A percentile compares a stretch with the other conserved stretches of the same genome.
These are phyloP conservation scores for Meteorus colon DNA, from an alignment of 2,888 invertebrate genomes.

Conservation along the genomic window DNA sequence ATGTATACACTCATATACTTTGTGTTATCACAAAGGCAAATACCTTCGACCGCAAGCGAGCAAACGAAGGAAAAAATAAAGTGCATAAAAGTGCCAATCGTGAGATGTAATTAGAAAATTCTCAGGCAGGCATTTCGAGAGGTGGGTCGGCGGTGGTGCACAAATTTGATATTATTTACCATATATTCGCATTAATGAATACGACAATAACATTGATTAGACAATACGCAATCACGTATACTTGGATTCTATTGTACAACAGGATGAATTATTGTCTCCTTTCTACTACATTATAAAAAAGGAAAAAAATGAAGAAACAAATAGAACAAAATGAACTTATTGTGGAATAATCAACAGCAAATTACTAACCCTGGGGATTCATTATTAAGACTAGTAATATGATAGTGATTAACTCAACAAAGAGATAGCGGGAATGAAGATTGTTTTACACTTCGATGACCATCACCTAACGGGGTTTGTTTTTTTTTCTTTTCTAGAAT, in stretches of 20 bases:
- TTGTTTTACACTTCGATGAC: constrained; percentile 46
- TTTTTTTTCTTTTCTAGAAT: constrained; percentile 33
- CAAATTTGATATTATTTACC: background rate
- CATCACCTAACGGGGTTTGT: constrained; percentile 46
- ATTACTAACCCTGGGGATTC: constrained; percentile 16
- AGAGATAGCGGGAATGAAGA: constrained; percentile 35
- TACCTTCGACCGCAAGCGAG: constrained; percentile 48
- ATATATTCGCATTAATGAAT: constrained; percentile 28
- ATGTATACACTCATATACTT: constrained; percentile 8
- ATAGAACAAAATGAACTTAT: constrained; percentile 4
- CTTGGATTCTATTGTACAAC: constrained; percentile 10
- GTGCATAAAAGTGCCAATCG: constrained; percentile 54
- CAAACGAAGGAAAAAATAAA: constrained; percentile 44
- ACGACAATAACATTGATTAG: constrained; percentile 30
- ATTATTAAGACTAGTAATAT: constrained; percentile 36
- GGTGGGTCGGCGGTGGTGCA: background rate
- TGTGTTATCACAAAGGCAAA: constrained; percentile 47
- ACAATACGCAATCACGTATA: constrained; percentile 3
- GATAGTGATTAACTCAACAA: constrained; percentile 38
- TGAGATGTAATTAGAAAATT: constrained; percentile 40
- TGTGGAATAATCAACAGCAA: constrained; percentile 3
- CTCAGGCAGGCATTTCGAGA: background rate
- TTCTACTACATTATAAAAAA: background rate
- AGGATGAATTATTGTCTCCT: background rate
- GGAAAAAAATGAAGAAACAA: constrained; percentile 23